Evolutionary conservation across 2,888 invertebrate genomes (phyloP), one percentile per base, ranked within the genome.

Genomic region (Dicranocentrus wangi): DNA sequence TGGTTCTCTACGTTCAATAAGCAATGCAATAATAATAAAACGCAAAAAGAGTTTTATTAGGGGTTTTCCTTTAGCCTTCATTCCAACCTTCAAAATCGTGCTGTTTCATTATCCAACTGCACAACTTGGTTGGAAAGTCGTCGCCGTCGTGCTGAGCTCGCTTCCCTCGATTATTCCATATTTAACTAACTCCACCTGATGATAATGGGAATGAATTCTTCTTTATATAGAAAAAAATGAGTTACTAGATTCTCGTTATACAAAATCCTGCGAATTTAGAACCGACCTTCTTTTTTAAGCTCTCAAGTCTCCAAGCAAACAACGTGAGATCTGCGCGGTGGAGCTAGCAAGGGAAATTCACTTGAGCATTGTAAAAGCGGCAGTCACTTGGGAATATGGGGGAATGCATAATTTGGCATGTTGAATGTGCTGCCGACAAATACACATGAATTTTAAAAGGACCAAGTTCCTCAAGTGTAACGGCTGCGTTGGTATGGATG

Each of bases 361-460:
- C 63, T 63, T 32, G 51, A 72, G 51, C 28, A 47, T 72, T 72
- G 28, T 19, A 27, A 65, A 61, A 23, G 73, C n/a, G 53, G 25
- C 55, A 17, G 13, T 60, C 47, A 19, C 47, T 25, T 28, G 65
- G 65, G 73, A 73, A 55, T 65, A 51, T 63, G 27, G 39, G 25
- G 32, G 27, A 69, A 69, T 72, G 47, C 63, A 32, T 65, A 73
- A 73, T 73, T 73, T 63, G 65, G 32, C 65, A 17, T 73, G 65
- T 15, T 73, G 51, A 60, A 60, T 60, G 32, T 60, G 17, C 65
- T 65, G 61, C 53, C 63, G 63, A 21, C 23, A 28, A 53, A 53
- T 39, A 27, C 60, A 71, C 73, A 61, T 65, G 65, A 73, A 73
- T 63, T 63, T 73, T 63, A 63, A 63, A 73, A 65, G 65, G 15